Base-by-base conservation (phyloP, 2,113 vertebrate genomes). In the Cromileptes altivelis region DNA sequence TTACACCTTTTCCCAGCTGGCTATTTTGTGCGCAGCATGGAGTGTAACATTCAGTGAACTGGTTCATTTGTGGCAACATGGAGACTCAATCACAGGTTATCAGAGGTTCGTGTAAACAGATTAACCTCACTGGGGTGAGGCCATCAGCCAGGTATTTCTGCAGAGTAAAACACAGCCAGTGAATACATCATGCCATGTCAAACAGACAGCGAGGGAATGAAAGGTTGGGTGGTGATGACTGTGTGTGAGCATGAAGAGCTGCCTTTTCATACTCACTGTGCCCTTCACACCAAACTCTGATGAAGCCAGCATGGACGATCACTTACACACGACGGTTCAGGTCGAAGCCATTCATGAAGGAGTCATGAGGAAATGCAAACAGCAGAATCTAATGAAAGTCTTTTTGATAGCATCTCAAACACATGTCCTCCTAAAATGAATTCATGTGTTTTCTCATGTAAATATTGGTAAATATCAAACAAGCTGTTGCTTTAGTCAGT, bases 91-190 rank as follows among this genome's bases (percentile, higher is more conserved):
- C 86, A 67, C 81, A 72, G 75, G 84, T 80, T 79, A 80, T 71
- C 75, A 84, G 52, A 62, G 74, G 85, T 75, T 82, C 75, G 49
- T 85, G 87, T 82, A 76, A 91, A 88, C 79, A 90, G 62, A 87
- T 92, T 90, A 89, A 81, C 89, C 85, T 85, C 50, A 15, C 33
- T 45, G 2, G 8, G 3, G 62, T 47, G 4, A 76, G 81, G 76
- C 65, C 82, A 75, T 3, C n/a, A 60, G 57, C 33, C 37, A 58
- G 80, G 65, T 72, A 55, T 82, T 70, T 80, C 68, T 71, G 60
- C 30, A 6, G 33, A 6, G 70, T 53, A 40, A 85, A 86, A 71
- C 11, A 17, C 56, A 42, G 80, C 30, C 70, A 50, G 11, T 70
- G 77, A 88, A 85, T 58, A 40, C 79, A 84, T 86, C 62, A 72